phyloP scores from a whole-genome alignment of 2,888 invertebrate species.

The Melinaea marsaeus region DNA sequence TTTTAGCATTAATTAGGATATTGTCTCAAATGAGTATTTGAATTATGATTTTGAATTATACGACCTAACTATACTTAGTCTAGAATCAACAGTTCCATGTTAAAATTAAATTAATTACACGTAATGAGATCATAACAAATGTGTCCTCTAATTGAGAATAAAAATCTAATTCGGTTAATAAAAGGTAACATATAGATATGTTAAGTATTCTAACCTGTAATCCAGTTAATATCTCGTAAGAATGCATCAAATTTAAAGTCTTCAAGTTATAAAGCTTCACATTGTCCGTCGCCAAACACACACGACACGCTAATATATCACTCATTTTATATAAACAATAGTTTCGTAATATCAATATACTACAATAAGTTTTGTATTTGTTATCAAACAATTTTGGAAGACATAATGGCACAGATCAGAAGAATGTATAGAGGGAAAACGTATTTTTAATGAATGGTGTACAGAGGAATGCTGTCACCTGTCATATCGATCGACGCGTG shows the following conservation, averaged over 20 bases:
- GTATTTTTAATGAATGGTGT: slow-evolving; percentile 4
- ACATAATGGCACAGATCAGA: slow-evolving; percentile 23
- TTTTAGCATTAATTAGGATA: no score
- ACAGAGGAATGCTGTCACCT: neutral
- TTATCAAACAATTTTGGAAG: slow-evolving; percentile 6
- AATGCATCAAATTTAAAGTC: slow-evolving; percentile 41
- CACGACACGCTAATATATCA: slow-evolving; percentile 44
- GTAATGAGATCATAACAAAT: no score
- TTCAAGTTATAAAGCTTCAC: slow-evolving; percentile 52
- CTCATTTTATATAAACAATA: slow-evolving; percentile 28
- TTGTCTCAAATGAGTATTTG: no score
- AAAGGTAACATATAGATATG: neutral
- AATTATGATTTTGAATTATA: no score
- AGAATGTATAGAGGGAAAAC: slow-evolving; percentile 19
- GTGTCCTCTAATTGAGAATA: no score
- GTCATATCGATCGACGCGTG: neutral
- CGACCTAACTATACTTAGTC: no score
- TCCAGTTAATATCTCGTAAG: slow-evolving; percentile 52
- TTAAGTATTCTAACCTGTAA: slow-evolving; percentile 41
- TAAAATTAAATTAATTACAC: no score
- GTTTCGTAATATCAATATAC: neutral
- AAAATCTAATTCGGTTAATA: no score
- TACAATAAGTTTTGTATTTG: slow-evolving; percentile 1
- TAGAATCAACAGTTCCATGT: no score
- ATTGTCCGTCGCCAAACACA: slow-evolving; percentile 54